Evolutionary conservation across 2,797 vertebrate species (phyloP), one percentile per base, ranked within the genome.

Genomic region (Gobionotothen gibberifrons): DNA sequence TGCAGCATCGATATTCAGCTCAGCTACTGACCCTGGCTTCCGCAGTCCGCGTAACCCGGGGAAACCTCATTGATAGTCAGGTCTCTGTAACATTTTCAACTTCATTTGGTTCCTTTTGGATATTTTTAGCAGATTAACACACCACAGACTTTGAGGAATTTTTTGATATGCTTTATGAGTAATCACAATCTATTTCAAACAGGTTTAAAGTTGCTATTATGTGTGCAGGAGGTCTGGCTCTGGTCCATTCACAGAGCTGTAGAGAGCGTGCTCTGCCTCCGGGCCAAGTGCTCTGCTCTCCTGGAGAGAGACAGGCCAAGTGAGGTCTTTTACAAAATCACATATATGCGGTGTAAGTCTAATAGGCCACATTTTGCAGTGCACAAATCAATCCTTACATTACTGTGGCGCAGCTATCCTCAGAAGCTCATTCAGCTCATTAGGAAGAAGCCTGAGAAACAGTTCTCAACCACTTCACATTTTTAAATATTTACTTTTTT

Each of bases 1-100:
- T 19, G 69, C 66, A 39, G 62, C 79, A 92, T 92, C 85, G 48
- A 86, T 85, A 93, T 93, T 90, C 92, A 78, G 70, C 85, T 90
- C 89, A 91, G 89, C 84, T 74, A 55, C 85, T 51, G 78, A 73
- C 63, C 44, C 62, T 4, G 9, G 76, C 54, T 67, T 85, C 81
- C 22, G 46, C 78, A 55, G 69, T 47, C 81, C 32, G 70, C 2
- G 83, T 80, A 82, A 81, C 85, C 77, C 82, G 22, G 81, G 78
- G 75, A 68, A 10, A 71, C 69, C 46, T 43, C 74, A 81, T 85
- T 82, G 36, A 85, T 44, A 80, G 74, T 69, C 83, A 36, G 69
- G 53, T 68, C 76, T 56, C 29, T 44, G 0, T 44, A 46, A 36
- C 10, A 17, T 68, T 74, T 76, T 74, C 21, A 13, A 61, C 74